Base-by-base conservation (phyloP, 2,888 invertebrate genomes). In the Stenotaenia linearis region DNA sequence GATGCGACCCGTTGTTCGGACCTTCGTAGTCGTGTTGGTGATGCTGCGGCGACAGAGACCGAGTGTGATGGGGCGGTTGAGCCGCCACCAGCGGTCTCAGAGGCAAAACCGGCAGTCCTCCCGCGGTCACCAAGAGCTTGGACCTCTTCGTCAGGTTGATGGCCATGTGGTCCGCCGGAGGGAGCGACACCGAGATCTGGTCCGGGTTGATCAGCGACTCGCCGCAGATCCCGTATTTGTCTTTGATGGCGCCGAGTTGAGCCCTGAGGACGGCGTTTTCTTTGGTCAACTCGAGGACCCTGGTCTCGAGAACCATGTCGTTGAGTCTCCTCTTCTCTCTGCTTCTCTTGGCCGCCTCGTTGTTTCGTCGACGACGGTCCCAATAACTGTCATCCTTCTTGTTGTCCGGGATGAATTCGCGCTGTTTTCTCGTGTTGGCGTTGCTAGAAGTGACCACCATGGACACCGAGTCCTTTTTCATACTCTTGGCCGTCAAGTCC, bases 371-470 rank as follows among this genome's bases (percentile, higher is more conserved):
- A 80, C 98, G 90, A 80, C 97, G 91, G 87, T 97, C 97, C 98
- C 98, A 98, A 87, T 98, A 98, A 85, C 94, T 95, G 84, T 97
- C 96, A 85, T 98, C 97, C 86, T 98, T 98, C 86, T 96, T 96
- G 87, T 91, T 94, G 86, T 97, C 97, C 0, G 97, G 97, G 82
- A 97, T 97, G 87, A 98, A 97, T 86, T 97, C 97, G 15, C 98
- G 90, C 85, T 97, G 97, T 85, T 97, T 97, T 84, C 97, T 91
- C 84, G 94, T 93, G 0, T 93, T 93, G 87, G 69, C 23, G 69
- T 69, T 69, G 28, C 69, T 69, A 0, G 69, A 69, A 23, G 77
- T 25, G 61, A 32, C 77, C 40, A 23, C 12, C 4, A 83, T 84
- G 28, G 79, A 95, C 94, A 56, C 61, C 15, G 40, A n/a, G 35